These are phyloP conservation scores for Mus pahari DNA, from an alignment of 2,113 vertebrate genomes.

Conservation along the genomic window DNA sequence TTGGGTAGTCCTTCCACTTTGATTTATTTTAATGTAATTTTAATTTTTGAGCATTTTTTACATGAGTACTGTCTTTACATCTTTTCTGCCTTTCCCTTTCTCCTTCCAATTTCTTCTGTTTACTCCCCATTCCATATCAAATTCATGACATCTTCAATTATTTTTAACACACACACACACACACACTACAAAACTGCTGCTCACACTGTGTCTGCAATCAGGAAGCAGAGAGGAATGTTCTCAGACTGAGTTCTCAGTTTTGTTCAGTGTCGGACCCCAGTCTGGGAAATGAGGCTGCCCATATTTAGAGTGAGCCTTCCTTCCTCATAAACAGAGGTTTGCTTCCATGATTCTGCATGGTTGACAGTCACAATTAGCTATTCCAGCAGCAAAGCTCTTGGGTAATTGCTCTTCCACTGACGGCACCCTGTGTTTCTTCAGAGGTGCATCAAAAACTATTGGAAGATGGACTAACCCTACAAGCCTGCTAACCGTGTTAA, in stretches of 20 bases:
- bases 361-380: not conserved
- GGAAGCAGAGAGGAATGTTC: not conserved
- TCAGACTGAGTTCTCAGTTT: not conserved
- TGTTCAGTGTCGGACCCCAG: not conserved
- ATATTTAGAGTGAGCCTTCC: not conserved
- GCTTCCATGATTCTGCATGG: not conserved
- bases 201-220: not conserved
- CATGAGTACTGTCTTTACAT: not conserved
- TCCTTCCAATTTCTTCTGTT: not conserved
- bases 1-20: not conserved
- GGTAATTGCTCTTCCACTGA: conserved; percentile 90
- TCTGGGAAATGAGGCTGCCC: not conserved
- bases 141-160: not conserved
- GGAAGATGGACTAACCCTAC: conserved; percentile 91
- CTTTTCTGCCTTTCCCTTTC: not conserved
- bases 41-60: not conserved
- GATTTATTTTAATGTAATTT: not conserved
- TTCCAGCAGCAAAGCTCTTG: conserved; percentile 89
- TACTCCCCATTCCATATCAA: not conserved
- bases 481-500: conserved; percentile 88
- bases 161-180: not conserved
- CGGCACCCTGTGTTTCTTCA: conserved; percentile 91
- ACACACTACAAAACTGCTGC: not conserved
- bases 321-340: not conserved
- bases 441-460: conserved; percentile 91